Evolutionary conservation across 2,113 vertebrate genomes (phyloP), one percentile per base, ranked within the genome.

Genomic region (Nesoenas mayeri): DNA sequence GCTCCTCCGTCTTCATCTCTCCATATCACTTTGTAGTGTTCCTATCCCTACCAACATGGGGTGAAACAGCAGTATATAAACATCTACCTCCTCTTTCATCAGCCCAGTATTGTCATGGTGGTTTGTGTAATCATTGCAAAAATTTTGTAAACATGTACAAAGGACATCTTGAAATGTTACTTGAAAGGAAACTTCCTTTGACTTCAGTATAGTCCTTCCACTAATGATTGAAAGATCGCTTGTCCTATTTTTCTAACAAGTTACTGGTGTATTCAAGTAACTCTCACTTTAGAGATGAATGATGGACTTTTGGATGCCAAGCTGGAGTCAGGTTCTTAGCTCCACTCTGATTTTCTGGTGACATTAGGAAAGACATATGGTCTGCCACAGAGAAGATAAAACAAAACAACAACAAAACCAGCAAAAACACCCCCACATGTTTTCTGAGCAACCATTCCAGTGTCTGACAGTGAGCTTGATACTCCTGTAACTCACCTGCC

Each of bases 1-100:
- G n/a, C 83, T 92, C 54, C 94, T 93, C 88, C 67, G 50, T 42
- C 77, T 65, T 77, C 29, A 86, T 84, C 56, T 91, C 58, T 84
- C 36, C 79, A 81, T 89, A 95, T 89, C 91, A 70, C 57, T 77
- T 88, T 36, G 28, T 48, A 80, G 80, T 94, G 93, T 90, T 90
- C 60, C 56, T 84, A 60, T 81, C 65, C 48, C 18, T 91, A 83
- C 69, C 86, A 95, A 75, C 53, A 54, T 36, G 22, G 36, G 65
- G 50, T 91, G 82, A 95, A 95, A 67, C 22, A 86, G 40, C 26
- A 92, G 47, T 53, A 31, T 51, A 86, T 48, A 95, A 95, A 96
- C 72, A 96, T 75, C 77, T 57, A 64, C 57, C 61, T 44, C n/a
- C 61, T 93, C 91, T 93, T 96, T 94, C 58, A 61, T 90, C 83